phyloP scores from a whole-genome alignment of 2,888 invertebrate species.

The Nowickia ferox region DNA sequence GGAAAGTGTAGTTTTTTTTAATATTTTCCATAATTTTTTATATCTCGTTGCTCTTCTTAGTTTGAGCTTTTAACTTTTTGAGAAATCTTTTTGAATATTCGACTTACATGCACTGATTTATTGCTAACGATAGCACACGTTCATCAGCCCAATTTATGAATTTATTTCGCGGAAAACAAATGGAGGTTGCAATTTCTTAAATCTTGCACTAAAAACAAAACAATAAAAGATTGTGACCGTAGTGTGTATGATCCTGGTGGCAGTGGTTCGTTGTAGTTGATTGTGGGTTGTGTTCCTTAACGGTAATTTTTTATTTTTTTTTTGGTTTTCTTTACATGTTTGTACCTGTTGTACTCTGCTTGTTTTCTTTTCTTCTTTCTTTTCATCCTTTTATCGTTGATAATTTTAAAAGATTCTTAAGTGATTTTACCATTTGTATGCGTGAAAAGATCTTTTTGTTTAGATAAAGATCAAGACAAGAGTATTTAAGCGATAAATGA shows the following conservation, averaged over 20 bases:
- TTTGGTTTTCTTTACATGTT: constrained; percentile 45
- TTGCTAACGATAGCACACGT: constrained; percentile 68
- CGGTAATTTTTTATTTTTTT: constrained; percentile 51
- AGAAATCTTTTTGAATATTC: constrained; percentile 27
- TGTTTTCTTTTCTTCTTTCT: constrained; percentile 11
- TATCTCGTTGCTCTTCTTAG: too few relatives aligned
- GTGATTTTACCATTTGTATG: constrained; percentile 67
- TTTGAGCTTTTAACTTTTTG: too few relatives aligned
- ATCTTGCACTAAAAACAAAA: constrained; percentile 45
- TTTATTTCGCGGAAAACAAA: constrained; percentile 42
- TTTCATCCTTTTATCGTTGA: constrained; percentile 36
- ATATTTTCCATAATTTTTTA: too few relatives aligned
- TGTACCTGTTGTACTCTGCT: constrained; percentile 35
- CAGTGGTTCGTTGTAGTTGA: constrained; percentile 30
- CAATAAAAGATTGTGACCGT: constrained; percentile 55
- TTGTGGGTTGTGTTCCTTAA: constrained; percentile 72
- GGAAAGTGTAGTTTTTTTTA: too few relatives aligned
- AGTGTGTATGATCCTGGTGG: constrained; percentile 21
- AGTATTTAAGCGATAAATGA: constrained; percentile 70
- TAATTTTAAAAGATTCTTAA: constrained; percentile 63
- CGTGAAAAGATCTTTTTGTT: constrained; percentile 66
- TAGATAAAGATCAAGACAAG: constrained; percentile 62
- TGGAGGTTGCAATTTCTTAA: constrained; percentile 34
- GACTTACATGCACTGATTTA: constrained; percentile 68
- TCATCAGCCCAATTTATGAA: constrained; percentile 65